phyloP scores from a whole-genome alignment of 2,113 vertebrate species.

The Cheilinus undulatus region DNA sequence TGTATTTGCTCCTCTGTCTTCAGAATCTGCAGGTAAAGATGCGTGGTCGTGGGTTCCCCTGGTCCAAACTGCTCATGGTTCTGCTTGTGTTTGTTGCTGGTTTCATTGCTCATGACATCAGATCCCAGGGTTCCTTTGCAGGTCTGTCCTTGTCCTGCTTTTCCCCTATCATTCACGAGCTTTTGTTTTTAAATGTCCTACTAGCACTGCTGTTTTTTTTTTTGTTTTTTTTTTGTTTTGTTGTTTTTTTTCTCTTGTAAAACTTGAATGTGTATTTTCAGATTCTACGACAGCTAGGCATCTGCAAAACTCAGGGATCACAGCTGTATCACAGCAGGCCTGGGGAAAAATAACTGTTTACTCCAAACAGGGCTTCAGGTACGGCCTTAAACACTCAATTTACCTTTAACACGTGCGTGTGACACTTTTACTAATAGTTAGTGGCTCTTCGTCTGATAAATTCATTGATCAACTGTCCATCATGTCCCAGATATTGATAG shows the following conservation, averaged over 20 bases:
- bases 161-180: background rate
- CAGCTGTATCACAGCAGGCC: conserved; percentile 83
- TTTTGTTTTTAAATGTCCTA: background rate
- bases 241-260: too few relatives aligned
- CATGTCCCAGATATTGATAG: background rate
- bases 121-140: conserved; percentile 86
- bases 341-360: conserved; percentile 85
- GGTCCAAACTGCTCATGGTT: conserved; percentile 86
- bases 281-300: conserved; percentile 78
- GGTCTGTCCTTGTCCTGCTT: conserved; percentile 68
- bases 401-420: background rate
- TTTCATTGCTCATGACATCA: conserved; percentile 88
- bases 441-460: background rate
- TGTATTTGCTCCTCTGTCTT: background rate
- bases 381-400: conserved; percentile 14
- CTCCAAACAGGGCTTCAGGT: conserved; percentile 88
- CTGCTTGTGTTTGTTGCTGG: conserved; percentile 82
- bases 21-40: conserved; percentile 87
- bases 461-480: too few relatives aligned
- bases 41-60: conserved; percentile 85
- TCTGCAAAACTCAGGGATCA: conserved; percentile 85
- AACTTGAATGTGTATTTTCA: conserved; percentile 38
- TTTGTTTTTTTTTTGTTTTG: background rate
- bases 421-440: too few relatives aligned
- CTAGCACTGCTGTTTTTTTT: background rate